A percentile compares a stretch with the other conserved stretches of the same genome.
Conservation (phyloP, 2,888 invertebrate genomes). For the Stramonita haemastoma region DNA sequence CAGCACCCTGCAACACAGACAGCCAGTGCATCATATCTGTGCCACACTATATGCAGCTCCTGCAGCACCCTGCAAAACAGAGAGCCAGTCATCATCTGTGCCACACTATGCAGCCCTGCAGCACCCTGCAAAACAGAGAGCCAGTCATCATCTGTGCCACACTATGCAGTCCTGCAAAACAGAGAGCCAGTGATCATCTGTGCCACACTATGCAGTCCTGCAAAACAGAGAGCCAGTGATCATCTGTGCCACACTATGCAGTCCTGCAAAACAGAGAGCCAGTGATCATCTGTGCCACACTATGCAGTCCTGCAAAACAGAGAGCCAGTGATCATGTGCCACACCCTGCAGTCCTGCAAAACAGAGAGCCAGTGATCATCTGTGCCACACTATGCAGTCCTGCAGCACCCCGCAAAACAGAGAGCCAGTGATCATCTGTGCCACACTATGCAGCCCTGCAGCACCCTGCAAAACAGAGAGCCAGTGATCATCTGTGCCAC, state of each 20-base stretch:
- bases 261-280: slow-evolving; percentile 54
- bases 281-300: slow-evolving; percentile 49
- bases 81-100: slow-evolving; percentile 45
- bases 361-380: slow-evolving; percentile 42
- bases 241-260: slow-evolving; percentile 61
- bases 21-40: slow-evolving; percentile 37
- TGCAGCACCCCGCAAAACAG: slow-evolving; percentile 59
- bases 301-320: slow-evolving; percentile 25
- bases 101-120: slow-evolving; percentile 60
- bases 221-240: slow-evolving; percentile 54
- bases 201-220: slow-evolving; percentile 62
- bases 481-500: slow-evolving; percentile 54
- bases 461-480: slow-evolving; percentile 55
- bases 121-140: slow-evolving; percentile 46
- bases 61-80: slow-evolving; percentile 63
- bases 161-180: slow-evolving; percentile 65
- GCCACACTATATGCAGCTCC: slow-evolving; percentile 64
- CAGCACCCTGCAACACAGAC: slow-evolving; percentile 56
- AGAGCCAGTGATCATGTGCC: slow-evolving; percentile 56
- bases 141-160: slow-evolving; percentile 55
- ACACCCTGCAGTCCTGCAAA: slow-evolving; percentile 67
- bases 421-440: slow-evolving; percentile 37
- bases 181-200: slow-evolving; percentile 42
- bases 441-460: slow-evolving; percentile 65
- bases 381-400: slow-evolving; percentile 66